Base-by-base conservation (phyloP, 1,140 invertebrate species). In the Sitophilus oryzae region DNA sequence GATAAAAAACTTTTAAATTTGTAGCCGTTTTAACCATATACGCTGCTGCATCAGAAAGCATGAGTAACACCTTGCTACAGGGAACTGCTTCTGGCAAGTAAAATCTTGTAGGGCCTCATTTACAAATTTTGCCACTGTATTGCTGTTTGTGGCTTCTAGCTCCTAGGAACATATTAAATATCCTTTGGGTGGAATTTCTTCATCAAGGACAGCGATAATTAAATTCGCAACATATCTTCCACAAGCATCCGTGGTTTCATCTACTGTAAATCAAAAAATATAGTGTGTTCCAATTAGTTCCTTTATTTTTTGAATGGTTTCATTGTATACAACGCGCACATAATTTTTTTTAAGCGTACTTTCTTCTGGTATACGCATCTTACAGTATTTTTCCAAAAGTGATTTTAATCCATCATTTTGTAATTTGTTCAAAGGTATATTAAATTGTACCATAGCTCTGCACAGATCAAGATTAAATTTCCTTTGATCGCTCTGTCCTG, bases 1-100 rank as follows among this genome's bases (percentile, higher is more conserved):
- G 69, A 66, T 20, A 61, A 53, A 66, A 74, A 10, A 59, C 38
- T 49, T 63, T 8, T n/a, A n/a, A n/a, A n/a, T n/a, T n/a, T n/a
- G n/a, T n/a, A n/a, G n/a, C n/a, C n/a, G n/a, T n/a, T n/a, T n/a
- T n/a, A n/a, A n/a, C n/a, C n/a, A n/a, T n/a, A n/a, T n/a, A n/a
- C n/a, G n/a, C n/a, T n/a, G n/a, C n/a, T n/a, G n/a, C n/a, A n/a
- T n/a, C n/a, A n/a, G n/a, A n/a, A n/a, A n/a, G n/a, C n/a, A n/a
- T n/a, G n/a, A n/a, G n/a, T n/a, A n/a, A n/a, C n/a, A n/a, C n/a
- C n/a, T n/a, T n/a, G n/a, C n/a, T n/a, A n/a, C n/a, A n/a, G n/a
- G n/a, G n/a, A n/a, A n/a, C n/a, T n/a, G n/a, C n/a, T n/a, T n/a
- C n/a, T n/a, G 42, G 42, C 10, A 44, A 16, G 20, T 44, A 44